Evolutionary conservation across 2,888 invertebrate genomes (phyloP), one percentile per base, ranked within the genome.

Genomic region (Alcis repandata): DNA sequence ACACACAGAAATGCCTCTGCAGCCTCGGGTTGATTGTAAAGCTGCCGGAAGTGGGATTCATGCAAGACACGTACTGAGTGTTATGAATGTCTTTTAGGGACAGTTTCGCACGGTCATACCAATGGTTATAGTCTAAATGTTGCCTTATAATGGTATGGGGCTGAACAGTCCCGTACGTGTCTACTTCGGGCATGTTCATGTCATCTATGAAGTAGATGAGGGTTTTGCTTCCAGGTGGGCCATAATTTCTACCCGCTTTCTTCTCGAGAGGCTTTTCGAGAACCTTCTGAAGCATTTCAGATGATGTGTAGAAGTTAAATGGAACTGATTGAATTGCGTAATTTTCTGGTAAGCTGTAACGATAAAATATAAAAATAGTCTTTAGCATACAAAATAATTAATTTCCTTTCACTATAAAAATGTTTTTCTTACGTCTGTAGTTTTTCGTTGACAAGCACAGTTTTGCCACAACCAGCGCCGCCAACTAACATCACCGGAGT

Each of bases 21-120:
- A 99, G 94, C 70, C 99, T 95, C 0, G 99, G 98, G 92, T 99
- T 98, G 72, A 99, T 98, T 3, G 98, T 98, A 80, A 99, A 99
- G 82, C 98, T 98, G 52, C 99, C 99, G 27, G 99, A 98, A 0
- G 99, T 99, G 0, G 99, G 99, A 91, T 99, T 99, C 99, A 99
- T 99, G 85, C 98, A 98, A 36, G 98, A 97, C 13, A 99, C 97
- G 82, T 99, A 99, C 85, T 99, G 99, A 64, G 98, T 98, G 82
- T 98, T 99, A 86, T 98, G 98, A 67, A 99, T 98, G 70, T 99
- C 99, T 89, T 99, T 99, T 11, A 99, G 88, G 0, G 97, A 94
- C 20, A 99, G 91, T 82, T 98, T 98, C 45, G 96, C 96, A 40
- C 99, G 94, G 83, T 99, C 92, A 32, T 93, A 95, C 99, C 99